Evolutionary conservation across 2,113 vertebrate species (phyloP), one percentile per base, ranked within the genome.

Genomic region (Gopherus flavomarginatus): DNA sequence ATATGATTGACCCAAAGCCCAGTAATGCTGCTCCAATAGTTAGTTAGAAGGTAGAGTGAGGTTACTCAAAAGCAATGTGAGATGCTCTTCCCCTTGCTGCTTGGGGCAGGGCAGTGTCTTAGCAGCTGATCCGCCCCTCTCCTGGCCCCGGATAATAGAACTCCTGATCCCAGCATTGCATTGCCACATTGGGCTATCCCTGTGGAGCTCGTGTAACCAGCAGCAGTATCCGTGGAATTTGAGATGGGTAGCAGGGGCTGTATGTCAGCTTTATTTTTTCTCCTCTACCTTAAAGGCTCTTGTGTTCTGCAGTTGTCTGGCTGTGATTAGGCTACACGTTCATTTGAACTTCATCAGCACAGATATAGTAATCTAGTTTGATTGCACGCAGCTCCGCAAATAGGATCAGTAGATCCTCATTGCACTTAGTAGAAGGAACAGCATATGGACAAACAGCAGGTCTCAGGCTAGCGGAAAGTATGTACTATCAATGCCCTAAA

Each of bases 381-480:
- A 93, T 87, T 88, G 27, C 77, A 54, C 42, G 31, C 35, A 89
- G 52, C 54, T 50, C 35, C 8, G 50, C 50, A 56, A 59, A 54
- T 82, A 83, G 83, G 52, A 87, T 95, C 88, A 91, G 29, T 12
- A 92, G 69, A 49, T 47, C 16, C 72, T 93, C 77, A 26, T 35
- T 93, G 79, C 44, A 57, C 59, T 87, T 95, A 65, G 16, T 84
- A 94, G 59, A 49, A 87, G 75, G 87, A 94, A 31, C 42, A 82
- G 65, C 88, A 90, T 94, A 81, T 91, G 89, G 77, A 62, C 84
- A 54, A 96, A 69, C 81, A 92, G 89, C 83, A 97, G 90, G 80
- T 9, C 81, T 8, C 11, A 42, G 78, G 75, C 50, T 87, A 75
- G 82, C 56, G 22, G 65, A 85, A 95, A 86, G 31, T 80, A 78